Base-by-base conservation (phyloP, 2,113 vertebrate genomes). In the Tychaedon coryphoeus region DNA sequence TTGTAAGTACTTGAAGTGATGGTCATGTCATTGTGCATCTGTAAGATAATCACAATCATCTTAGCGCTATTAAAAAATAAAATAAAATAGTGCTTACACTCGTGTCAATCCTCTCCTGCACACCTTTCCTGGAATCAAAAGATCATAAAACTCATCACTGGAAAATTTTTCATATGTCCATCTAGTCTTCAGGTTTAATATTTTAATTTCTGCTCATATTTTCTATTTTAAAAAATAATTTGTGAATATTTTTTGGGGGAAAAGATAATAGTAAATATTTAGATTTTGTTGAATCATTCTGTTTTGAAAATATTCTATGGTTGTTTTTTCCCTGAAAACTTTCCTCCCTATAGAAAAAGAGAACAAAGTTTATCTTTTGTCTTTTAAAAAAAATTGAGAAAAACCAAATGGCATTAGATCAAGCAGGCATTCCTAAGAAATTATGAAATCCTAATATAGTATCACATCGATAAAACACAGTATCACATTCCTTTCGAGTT, bases 401-500 rank as follows among this genome's bases (percentile, higher is more conserved):
- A 78, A n/a, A 24, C 6, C 42, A 73, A 34, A 31, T 64, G 4
- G 3, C 65, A 62, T 61, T 85, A 84, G 24, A 74, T 45, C 16
- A 88, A 87, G 50, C 17, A 74, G 10, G 6, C 6, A 57, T 96
- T 93, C 69, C 18, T 70, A 86, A 86, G 77, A 36, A 81, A 86
- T 84, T 56, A 88, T 50, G 28, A 96, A 93, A 93, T 88, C 54
- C 72, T 83, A 90, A 82, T 92, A 92, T 86, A 3, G 23, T 69
- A 86, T 57, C 34, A 93, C 26, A 33, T 93, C 56, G 92, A 76
- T 73, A 69, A 51, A 75, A 26, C 3, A 11, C 48, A 91, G 60
- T 93, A 95, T 33, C 73, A 45, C 57, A 36, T 56, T 92, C 48
- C 18, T 86, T 79, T 62, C 54, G 95, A 93, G 90, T 94, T 92